Conservation (phyloP, 2,113 vertebrate genomes). For the Chrysochloris asiatica region DNA sequence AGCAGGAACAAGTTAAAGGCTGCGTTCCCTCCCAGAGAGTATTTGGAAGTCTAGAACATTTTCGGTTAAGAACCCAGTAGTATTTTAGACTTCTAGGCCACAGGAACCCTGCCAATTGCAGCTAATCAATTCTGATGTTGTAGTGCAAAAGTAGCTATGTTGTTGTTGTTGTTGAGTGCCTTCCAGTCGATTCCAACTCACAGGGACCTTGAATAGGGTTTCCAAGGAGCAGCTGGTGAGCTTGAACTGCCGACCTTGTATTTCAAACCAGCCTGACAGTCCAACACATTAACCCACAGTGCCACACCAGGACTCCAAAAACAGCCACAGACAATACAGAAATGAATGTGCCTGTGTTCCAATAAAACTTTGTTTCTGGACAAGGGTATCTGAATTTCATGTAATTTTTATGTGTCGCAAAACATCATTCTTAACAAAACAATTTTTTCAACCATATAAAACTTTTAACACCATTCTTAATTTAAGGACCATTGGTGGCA, state of each 20-base stretch:
- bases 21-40: neutral
- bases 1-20: neutral
- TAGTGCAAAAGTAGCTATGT: no score
- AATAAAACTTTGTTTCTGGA: slow-evolving; percentile 26
- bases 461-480: slow-evolving; percentile 4
- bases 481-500: neutral
- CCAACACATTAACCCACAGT: no score
- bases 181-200: no score
- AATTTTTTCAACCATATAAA: slow-evolving; percentile 24
- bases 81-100: neutral
- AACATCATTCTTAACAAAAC: slow-evolving; percentile 11
- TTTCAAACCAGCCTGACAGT: no score
- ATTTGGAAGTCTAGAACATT: slow-evolving; percentile 5
- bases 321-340: neutral
- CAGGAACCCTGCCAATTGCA: neutral
- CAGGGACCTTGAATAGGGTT: no score
- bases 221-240: no score
- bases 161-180: no score
- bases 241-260: no score
- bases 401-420: neutral
- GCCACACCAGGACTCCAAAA: no score
- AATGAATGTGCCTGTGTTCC: neutral
- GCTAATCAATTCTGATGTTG: neutral
- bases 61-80: neutral
- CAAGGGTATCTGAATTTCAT: slow-evolving; percentile 11